These are phyloP conservation scores for Noctua pronuba DNA, from an alignment of 2,888 invertebrate species.

Conservation along the genomic window DNA sequence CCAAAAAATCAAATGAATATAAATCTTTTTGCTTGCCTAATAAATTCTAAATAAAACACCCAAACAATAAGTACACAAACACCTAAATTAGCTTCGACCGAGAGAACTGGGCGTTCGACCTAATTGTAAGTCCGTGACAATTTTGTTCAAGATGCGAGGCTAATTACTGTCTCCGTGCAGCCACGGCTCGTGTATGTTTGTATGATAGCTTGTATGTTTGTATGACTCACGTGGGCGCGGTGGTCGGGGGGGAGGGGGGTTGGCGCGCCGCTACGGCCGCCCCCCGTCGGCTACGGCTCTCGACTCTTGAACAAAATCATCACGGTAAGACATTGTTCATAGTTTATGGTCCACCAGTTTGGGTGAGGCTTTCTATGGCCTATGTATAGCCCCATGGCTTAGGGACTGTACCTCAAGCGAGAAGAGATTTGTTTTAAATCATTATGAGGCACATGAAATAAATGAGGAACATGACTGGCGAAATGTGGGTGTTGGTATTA, in stretches of 20 bases:
- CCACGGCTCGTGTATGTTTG: slow-evolving; percentile 41
- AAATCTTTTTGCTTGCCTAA: neutral
- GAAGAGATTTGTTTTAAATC: slow-evolving; percentile 7
- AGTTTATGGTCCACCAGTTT: slow-evolving; percentile 48
- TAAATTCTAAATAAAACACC: neutral
- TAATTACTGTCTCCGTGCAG: slow-evolving; percentile 73
- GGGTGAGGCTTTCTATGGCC: slow-evolving; percentile 29
- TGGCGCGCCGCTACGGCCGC: slow-evolving; percentile 82
- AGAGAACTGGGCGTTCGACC: neutral
- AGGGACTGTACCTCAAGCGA: neutral
- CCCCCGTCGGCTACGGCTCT: slow-evolving; percentile 82
- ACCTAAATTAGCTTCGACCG: slow-evolving; percentile 13
- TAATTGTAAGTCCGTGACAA: slow-evolving; percentile 64
- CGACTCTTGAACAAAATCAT: slow-evolving; percentile 90
- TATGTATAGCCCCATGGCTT: slow-evolving; percentile 14
- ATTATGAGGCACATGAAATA: neutral
- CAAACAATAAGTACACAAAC: neutral
- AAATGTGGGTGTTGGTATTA: neutral
- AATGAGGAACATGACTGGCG: neutral
- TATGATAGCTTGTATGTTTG: slow-evolving; percentile 66
- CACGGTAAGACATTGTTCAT: slow-evolving; percentile 74
- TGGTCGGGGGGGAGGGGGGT: slow-evolving; percentile 75
- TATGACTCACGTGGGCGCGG: slow-evolving; percentile 84
- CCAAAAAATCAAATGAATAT: neutral
- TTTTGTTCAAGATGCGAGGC: slow-evolving; percentile 81